A percentile compares a stretch with the other conserved stretches of the same genome.
phyloP scores from a whole-genome alignment of 2,888 invertebrate species.

The Cosmia trapezina region DNA sequence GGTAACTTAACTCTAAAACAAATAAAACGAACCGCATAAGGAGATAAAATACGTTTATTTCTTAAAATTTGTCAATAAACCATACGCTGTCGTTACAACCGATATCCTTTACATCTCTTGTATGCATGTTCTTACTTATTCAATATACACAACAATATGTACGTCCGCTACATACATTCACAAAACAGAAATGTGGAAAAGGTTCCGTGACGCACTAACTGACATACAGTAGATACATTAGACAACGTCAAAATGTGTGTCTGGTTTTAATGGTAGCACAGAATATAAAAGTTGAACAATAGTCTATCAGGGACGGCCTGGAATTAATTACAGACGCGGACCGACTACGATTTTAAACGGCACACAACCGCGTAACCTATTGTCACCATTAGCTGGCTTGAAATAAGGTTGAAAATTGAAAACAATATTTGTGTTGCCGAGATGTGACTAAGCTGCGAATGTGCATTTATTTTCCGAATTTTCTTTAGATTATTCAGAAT shows the following conservation, averaged over 20 bases:
- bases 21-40: conserved; percentile 80
- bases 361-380: too few species aligned
- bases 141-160: conserved; percentile 77
- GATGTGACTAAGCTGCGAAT: too few species aligned
- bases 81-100: conserved; percentile 79
- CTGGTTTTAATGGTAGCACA: background rate
- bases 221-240: background rate
- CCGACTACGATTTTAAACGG: too few species aligned
- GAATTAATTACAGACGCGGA: too few species aligned
- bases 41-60: conserved; percentile 89
- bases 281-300: too few species aligned
- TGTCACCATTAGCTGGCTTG: too few species aligned
- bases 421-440: too few species aligned
- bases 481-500: too few species aligned
- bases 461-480: too few species aligned
- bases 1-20: background rate
- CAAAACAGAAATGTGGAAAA: conserved; percentile 37
- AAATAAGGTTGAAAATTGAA: too few species aligned
- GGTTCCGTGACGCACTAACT: background rate
- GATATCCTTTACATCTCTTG: conserved; percentile 68
- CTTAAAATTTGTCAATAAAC: conserved; percentile 87
- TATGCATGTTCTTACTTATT: conserved; percentile 66
- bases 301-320: too few species aligned
- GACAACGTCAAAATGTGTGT: background rate
- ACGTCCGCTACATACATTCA: conserved; percentile 60